Percentiles rank a stretch among this genome's conserved stretches.
These are phyloP conservation scores for Phodopus roborovskii DNA, from an alignment of 2,113 vertebrate genomes.

Conservation along the genomic window DNA sequence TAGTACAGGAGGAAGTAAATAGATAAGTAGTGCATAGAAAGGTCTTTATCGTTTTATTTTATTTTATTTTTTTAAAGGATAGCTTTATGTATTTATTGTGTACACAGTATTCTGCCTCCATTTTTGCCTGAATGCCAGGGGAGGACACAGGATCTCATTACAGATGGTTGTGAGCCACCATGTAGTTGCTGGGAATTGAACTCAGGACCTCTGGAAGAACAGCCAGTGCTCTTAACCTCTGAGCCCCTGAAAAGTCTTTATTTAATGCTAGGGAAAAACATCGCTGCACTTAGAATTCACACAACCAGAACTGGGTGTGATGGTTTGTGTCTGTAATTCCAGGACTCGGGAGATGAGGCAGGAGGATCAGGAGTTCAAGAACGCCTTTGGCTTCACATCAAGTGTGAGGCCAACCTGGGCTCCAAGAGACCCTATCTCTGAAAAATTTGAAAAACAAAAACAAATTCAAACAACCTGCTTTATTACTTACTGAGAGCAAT, in stretches of 20 bases:
- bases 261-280: constrained; percentile 50
- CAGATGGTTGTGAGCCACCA: too few relatives aligned
- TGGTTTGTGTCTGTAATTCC: neutral
- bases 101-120: too few relatives aligned
- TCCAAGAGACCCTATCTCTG: neutral
- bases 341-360: neutral
- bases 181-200: too few relatives aligned
- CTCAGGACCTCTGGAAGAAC: too few relatives aligned
- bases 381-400: neutral
- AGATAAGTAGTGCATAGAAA: neutral
- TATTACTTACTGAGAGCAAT: neutral
- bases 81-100: too few relatives aligned
- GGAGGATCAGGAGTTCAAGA: neutral
- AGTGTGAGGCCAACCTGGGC: neutral
- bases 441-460: neutral
- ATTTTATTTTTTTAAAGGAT: too few relatives aligned
- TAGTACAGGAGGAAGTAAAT: neutral
- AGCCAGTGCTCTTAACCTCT: too few relatives aligned
- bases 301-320: neutral
- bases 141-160: too few relatives aligned
- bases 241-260: neutral
- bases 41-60: constrained; percentile 17
- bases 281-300: neutral
- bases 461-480: neutral
- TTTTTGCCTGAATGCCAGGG: too few relatives aligned